Evolutionary conservation across 2,113 vertebrate species (phyloP).

Genomic region (Pelodiscus sinensis): DNA sequence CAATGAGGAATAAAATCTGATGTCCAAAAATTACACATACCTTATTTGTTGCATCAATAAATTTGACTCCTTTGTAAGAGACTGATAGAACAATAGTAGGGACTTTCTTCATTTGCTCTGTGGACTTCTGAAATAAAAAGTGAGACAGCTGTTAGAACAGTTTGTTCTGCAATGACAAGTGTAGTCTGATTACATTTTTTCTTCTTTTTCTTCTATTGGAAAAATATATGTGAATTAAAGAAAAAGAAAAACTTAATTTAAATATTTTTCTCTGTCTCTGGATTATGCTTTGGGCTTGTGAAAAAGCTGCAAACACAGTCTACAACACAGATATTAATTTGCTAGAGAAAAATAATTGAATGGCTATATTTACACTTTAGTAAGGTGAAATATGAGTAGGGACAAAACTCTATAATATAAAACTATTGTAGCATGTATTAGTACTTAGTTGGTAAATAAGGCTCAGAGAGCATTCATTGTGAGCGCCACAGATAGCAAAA

Average conservation of each 20-base stretch:
- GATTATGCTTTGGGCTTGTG: not conserved
- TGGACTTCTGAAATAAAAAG: slow-evolving; percentile 91
- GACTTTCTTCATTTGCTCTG: slow-evolving; percentile 99
- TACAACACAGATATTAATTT: not conserved
- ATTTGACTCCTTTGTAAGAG: slow-evolving; percentile 99
- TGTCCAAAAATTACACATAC: slow-evolving; percentile 69
- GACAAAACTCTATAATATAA: not conserved
- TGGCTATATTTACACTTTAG: not conserved
- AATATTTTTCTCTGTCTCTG: slow-evolving; percentile 39
- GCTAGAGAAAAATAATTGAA: too few species aligned
- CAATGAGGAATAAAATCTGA: not conserved
- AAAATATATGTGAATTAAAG: slow-evolving; percentile 53
- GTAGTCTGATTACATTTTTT: slow-evolving; percentile 3
- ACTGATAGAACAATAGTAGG: slow-evolving; percentile 98
- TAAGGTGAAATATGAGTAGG: not conserved
- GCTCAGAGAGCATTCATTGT: not conserved
- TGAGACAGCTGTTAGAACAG: slow-evolving; percentile 59
- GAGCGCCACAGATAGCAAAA: not conserved
- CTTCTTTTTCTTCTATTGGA: not conserved
- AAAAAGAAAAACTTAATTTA: slow-evolving; percentile 31
- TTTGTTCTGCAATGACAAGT: slow-evolving; percentile 20
- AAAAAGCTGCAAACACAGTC: slow-evolving; percentile 2
- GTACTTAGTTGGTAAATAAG: not conserved
- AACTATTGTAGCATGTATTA: not conserved
- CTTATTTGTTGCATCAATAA: slow-evolving; percentile 99